These are phyloP conservation scores for Gibbula magus DNA, from an alignment of 2,888 invertebrate genomes.

Conservation along the genomic window DNA sequence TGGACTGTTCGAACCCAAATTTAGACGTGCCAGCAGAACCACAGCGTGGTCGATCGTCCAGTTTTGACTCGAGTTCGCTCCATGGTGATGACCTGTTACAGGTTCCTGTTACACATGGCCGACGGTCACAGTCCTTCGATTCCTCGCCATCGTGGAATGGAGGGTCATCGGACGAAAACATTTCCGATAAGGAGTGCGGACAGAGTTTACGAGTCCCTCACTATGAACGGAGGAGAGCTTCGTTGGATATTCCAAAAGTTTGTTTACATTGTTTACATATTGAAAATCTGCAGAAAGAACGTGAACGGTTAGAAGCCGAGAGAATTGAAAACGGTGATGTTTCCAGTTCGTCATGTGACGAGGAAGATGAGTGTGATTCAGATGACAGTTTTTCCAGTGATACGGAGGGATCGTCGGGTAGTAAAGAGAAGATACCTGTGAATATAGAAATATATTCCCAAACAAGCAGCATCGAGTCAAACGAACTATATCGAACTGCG, in stretches of 20 bases:
- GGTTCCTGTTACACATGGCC: slow-evolving; percentile 35
- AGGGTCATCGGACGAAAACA: slow-evolving; percentile 60
- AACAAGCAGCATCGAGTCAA: slow-evolving; percentile 24
- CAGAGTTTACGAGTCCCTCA: slow-evolving; percentile 45
- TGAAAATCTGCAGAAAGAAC: slow-evolving; percentile 57
- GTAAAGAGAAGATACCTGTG: slow-evolving; percentile 29
- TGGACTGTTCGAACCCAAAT: slow-evolving; percentile 39
- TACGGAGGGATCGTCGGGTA: slow-evolving; percentile 39
- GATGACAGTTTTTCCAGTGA: slow-evolving; percentile 32
- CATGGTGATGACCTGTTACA: slow-evolving; percentile 40
- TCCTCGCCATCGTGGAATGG: slow-evolving; percentile 50
- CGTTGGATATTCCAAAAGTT: slow-evolving; percentile 69
- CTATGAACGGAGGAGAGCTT: slow-evolving; percentile 56
- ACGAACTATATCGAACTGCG: slow-evolving; percentile 52
- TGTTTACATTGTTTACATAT: slow-evolving; percentile 71
- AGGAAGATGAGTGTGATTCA: slow-evolving; percentile 35
- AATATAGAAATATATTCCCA: slow-evolving; percentile 19
- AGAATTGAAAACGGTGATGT: slow-evolving; percentile 22
- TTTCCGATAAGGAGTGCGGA: slow-evolving; percentile 52
- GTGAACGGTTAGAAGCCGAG: slow-evolving; percentile 39
- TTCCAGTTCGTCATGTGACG: slow-evolving; percentile 31
- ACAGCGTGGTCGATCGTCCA: slow-evolving; percentile 62
- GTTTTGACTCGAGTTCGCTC: slow-evolving; percentile 67
- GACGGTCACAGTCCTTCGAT: slow-evolving; percentile 64
- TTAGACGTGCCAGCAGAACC: slow-evolving; percentile 60